These are phyloP conservation scores for Coregonus clupeaformis DNA, from an alignment of 2,113 vertebrate genomes.

Conservation along the genomic window DNA sequence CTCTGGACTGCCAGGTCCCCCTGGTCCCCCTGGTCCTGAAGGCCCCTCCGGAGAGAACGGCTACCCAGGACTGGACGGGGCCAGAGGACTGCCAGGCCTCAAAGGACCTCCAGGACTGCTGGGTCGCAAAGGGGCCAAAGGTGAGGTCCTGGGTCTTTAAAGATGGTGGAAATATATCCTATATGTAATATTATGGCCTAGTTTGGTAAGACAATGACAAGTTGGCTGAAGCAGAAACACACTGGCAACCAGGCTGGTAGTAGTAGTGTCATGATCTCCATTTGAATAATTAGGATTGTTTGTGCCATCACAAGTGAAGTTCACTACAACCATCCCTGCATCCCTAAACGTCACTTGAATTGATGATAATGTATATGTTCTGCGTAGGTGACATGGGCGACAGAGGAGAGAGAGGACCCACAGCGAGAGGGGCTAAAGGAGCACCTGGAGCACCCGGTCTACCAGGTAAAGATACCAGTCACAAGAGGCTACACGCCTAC, in stretches of 20 bases:
- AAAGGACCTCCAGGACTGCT: conserved; percentile 90
- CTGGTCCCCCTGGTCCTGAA: conserved; percentile 77
- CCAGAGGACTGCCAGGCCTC: conserved; percentile 88
- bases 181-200: no score
- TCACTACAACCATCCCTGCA: no score
- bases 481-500: background rate
- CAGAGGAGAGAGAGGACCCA: conserved; percentile 86
- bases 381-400: conserved; percentile 89
- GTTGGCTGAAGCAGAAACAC: background rate
- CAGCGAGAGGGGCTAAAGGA: conserved; percentile 85
- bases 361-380: background rate
- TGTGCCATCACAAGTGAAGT: no score
- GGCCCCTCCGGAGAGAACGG: conserved; percentile 87
- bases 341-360: no score
- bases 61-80: conserved; percentile 87
- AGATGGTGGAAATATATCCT: background rate
- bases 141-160: conserved; percentile 64
- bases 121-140: conserved; percentile 89
- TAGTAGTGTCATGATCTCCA: background rate
- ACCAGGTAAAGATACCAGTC: conserved; percentile 75
- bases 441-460: conserved; percentile 84
- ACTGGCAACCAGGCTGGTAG: background rate
- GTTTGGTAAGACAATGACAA: no score
- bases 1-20: conserved; percentile 81
- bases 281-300: no score